phyloP scores from a whole-genome alignment of 64 coral and sea anemone genomes.

The Trachythela sp. region DNA sequence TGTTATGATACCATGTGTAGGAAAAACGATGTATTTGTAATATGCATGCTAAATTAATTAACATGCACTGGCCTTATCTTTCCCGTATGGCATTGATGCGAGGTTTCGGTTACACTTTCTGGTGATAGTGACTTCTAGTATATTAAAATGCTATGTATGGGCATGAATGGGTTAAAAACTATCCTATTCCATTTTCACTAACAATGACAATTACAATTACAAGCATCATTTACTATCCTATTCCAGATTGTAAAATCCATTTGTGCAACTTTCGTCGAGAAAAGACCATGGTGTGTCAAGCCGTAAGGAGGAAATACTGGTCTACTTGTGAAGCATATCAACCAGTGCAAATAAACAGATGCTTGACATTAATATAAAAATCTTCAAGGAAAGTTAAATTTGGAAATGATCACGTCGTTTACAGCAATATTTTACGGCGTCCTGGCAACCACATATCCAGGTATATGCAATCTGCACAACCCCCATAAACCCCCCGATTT shows the following conservation, averaged over 20 bases:
- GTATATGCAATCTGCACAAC: background rate
- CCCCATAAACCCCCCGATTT: no score
- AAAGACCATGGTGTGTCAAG: background rate
- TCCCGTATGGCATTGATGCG: no score
- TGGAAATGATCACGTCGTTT: background rate
- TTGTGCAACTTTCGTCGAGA: background rate
- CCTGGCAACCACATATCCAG: background rate
- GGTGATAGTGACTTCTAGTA: no score
- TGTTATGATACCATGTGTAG: no score
- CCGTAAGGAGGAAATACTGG: background rate
- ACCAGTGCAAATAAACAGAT: background rate
- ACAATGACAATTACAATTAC: no score
- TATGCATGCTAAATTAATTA: no score
- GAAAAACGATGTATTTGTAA: no score
- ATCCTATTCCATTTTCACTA: no score
- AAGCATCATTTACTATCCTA: background rate
- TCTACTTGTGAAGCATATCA: background rate
- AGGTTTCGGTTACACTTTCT: no score
- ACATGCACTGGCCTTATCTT: no score
- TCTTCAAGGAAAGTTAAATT: background rate
- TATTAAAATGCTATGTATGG: no score
- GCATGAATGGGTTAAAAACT: no score
- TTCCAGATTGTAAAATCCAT: background rate
- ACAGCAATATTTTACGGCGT: background rate
- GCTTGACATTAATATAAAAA: background rate